A percentile compares a stretch with the other conserved stretches of the same genome.
Evolutionary conservation across 2,888 invertebrate species (phyloP).

Genomic region (Elaeidobius kamerunicus): DNA sequence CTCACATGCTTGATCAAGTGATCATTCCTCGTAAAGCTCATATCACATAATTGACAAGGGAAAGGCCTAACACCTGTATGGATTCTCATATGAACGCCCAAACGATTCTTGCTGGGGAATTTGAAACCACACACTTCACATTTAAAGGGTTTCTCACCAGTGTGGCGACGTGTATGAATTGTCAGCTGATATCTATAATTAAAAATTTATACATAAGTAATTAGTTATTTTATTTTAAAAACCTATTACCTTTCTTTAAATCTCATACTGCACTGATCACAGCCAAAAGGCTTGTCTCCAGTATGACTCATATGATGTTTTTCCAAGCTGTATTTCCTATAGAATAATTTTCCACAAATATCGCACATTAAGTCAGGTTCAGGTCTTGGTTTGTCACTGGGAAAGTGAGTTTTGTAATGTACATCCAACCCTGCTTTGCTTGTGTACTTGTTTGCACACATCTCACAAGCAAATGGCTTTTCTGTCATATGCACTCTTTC

Average conservation of each 20-base stretch:
- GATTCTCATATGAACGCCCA: constrained; percentile 35
- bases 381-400: constrained; percentile 17
- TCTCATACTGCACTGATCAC: constrained; percentile 24
- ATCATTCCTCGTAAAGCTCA: constrained; percentile 41
- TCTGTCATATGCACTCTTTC: constrained; percentile 23
- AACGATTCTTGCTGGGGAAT: constrained; percentile 23
- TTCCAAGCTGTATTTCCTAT: constrained; percentile 24
- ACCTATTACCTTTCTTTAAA: constrained; percentile 24
- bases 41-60: constrained; percentile 41
- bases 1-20: constrained; percentile 42
- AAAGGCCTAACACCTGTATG: constrained; percentile 44
- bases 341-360: constrained; percentile 28
- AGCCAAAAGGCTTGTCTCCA: constrained; percentile 26
- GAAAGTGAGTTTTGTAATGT: constrained; percentile 24
- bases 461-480: constrained; percentile 20
- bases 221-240: background rate
- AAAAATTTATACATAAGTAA: background rate
- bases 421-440: constrained; percentile 24
- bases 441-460: constrained; percentile 26
- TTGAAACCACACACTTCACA: constrained; percentile 25
- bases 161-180: constrained; percentile 25
- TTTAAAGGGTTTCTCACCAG: constrained; percentile 26
- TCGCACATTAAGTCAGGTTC: constrained; percentile 27
- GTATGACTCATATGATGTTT: constrained; percentile 28
- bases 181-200: constrained; percentile 24